phyloP scores from a whole-genome alignment of 2,113 vertebrate species.

The Pangasianodon hypophthalmus region DNA sequence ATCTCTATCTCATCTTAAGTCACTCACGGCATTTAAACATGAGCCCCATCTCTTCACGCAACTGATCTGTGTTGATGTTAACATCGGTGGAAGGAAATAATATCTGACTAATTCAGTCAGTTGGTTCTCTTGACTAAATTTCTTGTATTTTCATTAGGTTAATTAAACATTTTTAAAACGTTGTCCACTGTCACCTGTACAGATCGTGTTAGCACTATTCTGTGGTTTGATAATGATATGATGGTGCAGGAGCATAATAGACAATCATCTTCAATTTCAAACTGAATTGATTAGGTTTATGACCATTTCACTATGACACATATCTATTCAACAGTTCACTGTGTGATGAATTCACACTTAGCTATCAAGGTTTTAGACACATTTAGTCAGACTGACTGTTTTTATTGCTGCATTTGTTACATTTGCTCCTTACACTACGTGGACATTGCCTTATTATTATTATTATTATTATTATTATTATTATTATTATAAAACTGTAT shows the following conservation, averaged over 20 bases:
- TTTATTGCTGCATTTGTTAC: not conserved
- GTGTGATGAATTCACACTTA: not conserved
- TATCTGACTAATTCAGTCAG: not conserved
- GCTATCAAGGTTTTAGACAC: not conserved
- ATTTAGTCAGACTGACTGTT: not conserved
- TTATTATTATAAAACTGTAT: not conserved
- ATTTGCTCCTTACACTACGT: not conserved
- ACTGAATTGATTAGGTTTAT: not conserved
- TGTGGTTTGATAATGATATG: not conserved
- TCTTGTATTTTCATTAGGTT: not conserved
- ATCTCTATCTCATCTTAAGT: not conserved
- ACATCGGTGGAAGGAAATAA: not conserved
- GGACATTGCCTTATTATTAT: not conserved
- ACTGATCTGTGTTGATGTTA: not conserved
- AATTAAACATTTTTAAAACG: not conserved
- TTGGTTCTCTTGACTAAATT: not conserved
- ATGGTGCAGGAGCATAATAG: not conserved
- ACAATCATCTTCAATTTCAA: not conserved
- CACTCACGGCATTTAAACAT: not conserved
- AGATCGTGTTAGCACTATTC: not conserved
- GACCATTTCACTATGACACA: not conserved
- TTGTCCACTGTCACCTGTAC: not conserved
- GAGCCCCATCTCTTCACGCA: not conserved
- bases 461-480: not conserved
- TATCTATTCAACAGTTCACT: not conserved